Evolutionary conservation across 2,113 vertebrate genomes (phyloP).

Genomic region (Isurus oxyrinchus): DNA sequence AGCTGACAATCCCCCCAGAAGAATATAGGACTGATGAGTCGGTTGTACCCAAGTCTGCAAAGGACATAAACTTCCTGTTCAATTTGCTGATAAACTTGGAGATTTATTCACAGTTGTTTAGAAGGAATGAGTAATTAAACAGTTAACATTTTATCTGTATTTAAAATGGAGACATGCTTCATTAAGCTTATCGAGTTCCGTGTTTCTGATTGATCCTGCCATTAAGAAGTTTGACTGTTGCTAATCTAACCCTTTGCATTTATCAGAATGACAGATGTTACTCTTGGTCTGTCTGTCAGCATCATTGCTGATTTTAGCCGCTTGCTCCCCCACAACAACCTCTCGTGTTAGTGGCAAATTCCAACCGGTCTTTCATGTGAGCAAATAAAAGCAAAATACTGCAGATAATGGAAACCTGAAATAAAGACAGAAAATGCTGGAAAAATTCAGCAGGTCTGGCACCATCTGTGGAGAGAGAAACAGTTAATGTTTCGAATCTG

Average conservation of each 20-base stretch:
- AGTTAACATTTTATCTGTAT: not conserved
- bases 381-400: not conserved
- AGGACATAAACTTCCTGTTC: not conserved
- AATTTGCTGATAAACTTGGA: not conserved
- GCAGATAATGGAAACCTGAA: too few relatives aligned
- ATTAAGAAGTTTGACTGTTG: not conserved
- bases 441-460: too few relatives aligned
- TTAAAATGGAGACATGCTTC: not conserved
- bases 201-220: not conserved
- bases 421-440: too few relatives aligned
- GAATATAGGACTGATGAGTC: not conserved
- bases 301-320: not conserved
- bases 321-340: not conserved
- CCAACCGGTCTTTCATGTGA: not conserved
- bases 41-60: not conserved
- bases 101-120: not conserved
- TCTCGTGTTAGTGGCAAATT: not conserved
- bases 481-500: too few relatives aligned
- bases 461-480: too few relatives aligned
- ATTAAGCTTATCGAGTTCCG: not conserved
- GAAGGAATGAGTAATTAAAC: not conserved
- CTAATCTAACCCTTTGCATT: not conserved
- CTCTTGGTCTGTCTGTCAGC: not conserved
- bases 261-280: not conserved
- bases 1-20: too few relatives aligned